Base-by-base conservation (phyloP, 1,140 invertebrate species). In the Elysia chlorotica region DNA sequence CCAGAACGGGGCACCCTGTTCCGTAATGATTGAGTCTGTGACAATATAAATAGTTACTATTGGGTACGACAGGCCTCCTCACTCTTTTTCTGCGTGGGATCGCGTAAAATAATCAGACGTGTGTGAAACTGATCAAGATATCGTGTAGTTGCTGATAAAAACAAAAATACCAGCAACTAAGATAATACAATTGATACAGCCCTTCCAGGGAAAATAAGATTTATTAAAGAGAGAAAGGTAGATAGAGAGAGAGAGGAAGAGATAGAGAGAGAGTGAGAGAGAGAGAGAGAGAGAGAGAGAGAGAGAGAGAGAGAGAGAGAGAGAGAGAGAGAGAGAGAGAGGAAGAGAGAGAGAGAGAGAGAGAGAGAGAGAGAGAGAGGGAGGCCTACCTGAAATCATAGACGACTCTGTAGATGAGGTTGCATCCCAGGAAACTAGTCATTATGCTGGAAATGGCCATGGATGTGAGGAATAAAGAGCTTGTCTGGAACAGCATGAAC, bases 331-430 rank as follows among this genome's bases (percentile, higher is more conserved):
- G n/a, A 67, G 65, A 67, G 31, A 31, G 31, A 67, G 65, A 67
- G 31, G 38, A 38, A 67, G 65, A 67, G 28, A 31, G 25, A 38
- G 37, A 37, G 25, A 14, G 3, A 23, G 33, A 67, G 17, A 31
- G 31, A 48, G 37, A 67, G 38, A 31, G 25, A 48, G 38, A 68
- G 54, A 14, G 25, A 68, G 38, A 68, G n/a, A 48, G 10, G 41
- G 10, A 48, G 41, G 10, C 63, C 41, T 28, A 65, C 63, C 37
- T 65, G 61, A 73, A 82, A 35, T 77, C 78, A 23, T 81, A 38
- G 14, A 83, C 67, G 35, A 79, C 36, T 31, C 77, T 65, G 61
- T 83, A 82, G 23, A 83, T 59, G 19, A 83, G 63, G 33, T 82
- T 82, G n/a, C 79, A 68, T 41, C 54, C 73, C 28, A 77, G 33